Percentiles rank a stretch among this genome's conserved stretches.
Conservation (phyloP, 1,140 invertebrate species). For the Pogonognathellus flavescens region DNA sequence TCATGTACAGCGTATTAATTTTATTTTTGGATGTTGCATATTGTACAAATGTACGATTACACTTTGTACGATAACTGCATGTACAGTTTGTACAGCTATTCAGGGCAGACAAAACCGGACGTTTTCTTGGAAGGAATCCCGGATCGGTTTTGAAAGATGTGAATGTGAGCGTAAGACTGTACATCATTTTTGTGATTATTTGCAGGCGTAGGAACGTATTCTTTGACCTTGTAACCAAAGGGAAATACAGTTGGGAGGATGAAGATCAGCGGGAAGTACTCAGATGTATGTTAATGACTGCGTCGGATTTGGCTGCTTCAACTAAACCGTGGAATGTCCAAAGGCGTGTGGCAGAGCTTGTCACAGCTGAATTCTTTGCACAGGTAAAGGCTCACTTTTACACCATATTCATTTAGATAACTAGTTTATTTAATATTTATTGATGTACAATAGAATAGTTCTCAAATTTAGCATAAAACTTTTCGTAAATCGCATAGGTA, state of each 20-base stretch:
- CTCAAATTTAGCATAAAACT: too few species aligned
- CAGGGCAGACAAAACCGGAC: background rate
- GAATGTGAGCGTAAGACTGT: background rate
- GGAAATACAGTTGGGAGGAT: constrained; percentile 67
- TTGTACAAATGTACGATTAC: too few species aligned
- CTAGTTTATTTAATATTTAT: background rate
- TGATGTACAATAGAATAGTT: too few species aligned
- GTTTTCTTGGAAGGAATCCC: background rate
- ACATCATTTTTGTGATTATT: background rate
- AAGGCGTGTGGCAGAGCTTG: constrained; percentile 68
- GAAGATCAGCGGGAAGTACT: constrained; percentile 67
- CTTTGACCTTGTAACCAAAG: constrained; percentile 69
- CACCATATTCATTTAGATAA: background rate
- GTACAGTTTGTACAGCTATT: background rate
- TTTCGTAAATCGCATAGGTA: too few species aligned
- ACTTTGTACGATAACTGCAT: background rate
- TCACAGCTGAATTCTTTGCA: constrained; percentile 71
- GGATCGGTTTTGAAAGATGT: background rate
- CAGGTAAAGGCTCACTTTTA: constrained; percentile 58
- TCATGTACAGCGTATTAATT: too few species aligned
- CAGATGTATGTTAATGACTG: constrained; percentile 73
- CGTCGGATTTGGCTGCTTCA: constrained; percentile 71
- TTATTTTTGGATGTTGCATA: background rate
- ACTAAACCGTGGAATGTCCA: constrained; percentile 68
- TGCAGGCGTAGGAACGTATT: constrained; percentile 70